These are phyloP conservation scores for Phoenoteleia sp. DNA, from an alignment of 2,888 invertebrate genomes.

Conservation along the genomic window DNA sequence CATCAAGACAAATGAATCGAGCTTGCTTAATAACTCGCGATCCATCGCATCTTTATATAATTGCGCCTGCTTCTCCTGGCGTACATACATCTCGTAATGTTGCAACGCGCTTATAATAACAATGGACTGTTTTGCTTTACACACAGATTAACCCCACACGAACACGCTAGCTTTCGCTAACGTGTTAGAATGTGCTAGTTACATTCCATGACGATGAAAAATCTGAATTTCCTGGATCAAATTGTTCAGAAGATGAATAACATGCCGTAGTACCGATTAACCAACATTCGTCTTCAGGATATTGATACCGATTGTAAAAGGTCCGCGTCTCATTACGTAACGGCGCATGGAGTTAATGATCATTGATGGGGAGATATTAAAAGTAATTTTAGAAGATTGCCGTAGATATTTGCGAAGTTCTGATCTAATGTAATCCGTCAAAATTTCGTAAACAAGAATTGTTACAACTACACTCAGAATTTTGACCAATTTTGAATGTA, in stretches of 20 bases:
- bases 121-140: constrained; percentile 44
- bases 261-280: constrained; percentile 21
- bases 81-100: constrained; percentile 51
- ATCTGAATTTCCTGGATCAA: constrained; percentile 39
- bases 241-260: constrained; percentile 29
- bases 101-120: constrained; percentile 60
- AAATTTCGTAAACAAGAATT: too few relatives aligned
- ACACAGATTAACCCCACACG: constrained; percentile 12
- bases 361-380: background rate
- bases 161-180: constrained; percentile 44
- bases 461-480: too few relatives aligned
- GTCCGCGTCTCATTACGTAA: background rate
- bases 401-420: too few relatives aligned
- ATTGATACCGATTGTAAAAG: constrained; percentile 13
- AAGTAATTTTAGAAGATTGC: background rate
- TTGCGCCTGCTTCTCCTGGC: constrained; percentile 40
- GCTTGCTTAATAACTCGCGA: constrained; percentile 63
- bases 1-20: constrained; percentile 61
- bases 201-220: constrained; percentile 31
- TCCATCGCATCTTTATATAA: constrained; percentile 66
- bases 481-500: too few relatives aligned
- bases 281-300: constrained; percentile 1
- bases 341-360: background rate
- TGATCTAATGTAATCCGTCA: too few relatives aligned
- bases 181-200: constrained; percentile 15